Percentiles rank a stretch among this genome's conserved stretches.
Conservation (phyloP, 2,888 invertebrate genomes). For the Quadriops clusia region DNA sequence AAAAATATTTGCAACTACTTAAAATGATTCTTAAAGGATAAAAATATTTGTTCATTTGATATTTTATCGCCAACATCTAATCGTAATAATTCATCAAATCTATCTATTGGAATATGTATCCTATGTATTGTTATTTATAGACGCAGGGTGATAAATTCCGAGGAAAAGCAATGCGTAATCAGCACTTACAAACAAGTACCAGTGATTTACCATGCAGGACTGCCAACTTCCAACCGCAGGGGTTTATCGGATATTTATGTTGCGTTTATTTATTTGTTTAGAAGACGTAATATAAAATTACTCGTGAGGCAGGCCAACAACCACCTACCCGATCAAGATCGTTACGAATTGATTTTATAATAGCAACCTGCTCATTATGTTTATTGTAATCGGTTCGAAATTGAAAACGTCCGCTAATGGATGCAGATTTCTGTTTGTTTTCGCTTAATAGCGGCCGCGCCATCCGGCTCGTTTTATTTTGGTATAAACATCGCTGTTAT, state of each 20-base stretch:
- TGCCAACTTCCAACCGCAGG: conserved; percentile 23
- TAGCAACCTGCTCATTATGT: conserved; percentile 14
- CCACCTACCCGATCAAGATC: conserved; percentile 9
- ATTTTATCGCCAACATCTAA: no score
- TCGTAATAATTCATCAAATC: no score
- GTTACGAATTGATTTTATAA: conserved; percentile 13
- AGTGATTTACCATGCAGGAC: conserved; percentile 24
- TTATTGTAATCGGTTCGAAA: conserved; percentile 17
- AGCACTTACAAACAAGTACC: conserved; percentile 12
- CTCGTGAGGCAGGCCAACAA: conserved; percentile 3
- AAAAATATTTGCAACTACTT: no score
- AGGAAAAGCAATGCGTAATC: no score
- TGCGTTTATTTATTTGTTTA: conserved; percentile 7
- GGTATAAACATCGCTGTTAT: conserved; percentile 27
- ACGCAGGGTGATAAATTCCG: no score
- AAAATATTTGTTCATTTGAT: no score
- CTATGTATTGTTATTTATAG: no score
- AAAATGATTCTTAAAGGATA: no score
- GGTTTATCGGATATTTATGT: conserved; percentile 13
- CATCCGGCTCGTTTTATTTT: conserved; percentile 27
- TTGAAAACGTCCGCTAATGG: conserved; percentile 21
- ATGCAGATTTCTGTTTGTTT: conserved; percentile 29
- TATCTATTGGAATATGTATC: no score
- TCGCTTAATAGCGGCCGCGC: conserved; percentile 15
- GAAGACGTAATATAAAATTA: no score